Base-by-base conservation (phyloP, 2,113 vertebrate genomes). In the Oryzias melastigma region DNA sequence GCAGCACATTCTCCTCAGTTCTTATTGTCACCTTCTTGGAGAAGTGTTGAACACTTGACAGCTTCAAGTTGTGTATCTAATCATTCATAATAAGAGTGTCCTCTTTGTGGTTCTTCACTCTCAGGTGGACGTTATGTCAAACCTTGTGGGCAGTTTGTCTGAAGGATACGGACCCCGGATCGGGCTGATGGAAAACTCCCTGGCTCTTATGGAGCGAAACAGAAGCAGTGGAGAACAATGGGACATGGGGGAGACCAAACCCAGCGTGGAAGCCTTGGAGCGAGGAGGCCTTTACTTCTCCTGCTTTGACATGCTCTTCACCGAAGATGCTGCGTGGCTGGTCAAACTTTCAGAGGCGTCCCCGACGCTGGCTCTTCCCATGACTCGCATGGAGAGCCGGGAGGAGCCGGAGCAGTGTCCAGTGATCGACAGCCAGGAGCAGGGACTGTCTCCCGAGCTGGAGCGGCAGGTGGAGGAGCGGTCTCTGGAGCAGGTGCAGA, bases 401-500 rank as follows among this genome's bases (percentile, higher is more conserved):
- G 93, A 94, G 25, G 95, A 97, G 55, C 97, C 97, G 0, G 97
- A 98, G 81, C 97, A 98, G 65, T 98, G 95, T 47, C 96, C 95
- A 0, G 92, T 98, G 84, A 98, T 98, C 10, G 97, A 98, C 76
- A 98, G 96, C 88, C 96, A 97, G 57, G 95, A 93, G 3, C 77
- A 92, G 14, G 94, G 93, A 14, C 81, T 93, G 55, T 91, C 91
- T 7, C 82, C 92, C 1, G 90, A 90, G 24, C 81, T 95, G 71
- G 93, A 94, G 65, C 91, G 92, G 5, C 93, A 94, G 3, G 89
- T 94, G 83, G 96, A 95, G 82, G 95, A 98, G 65, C 92, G 93
- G 29, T 97, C 96, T 0, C 87, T 98, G 89, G 97, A 99, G 86
- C 95, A 98, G 89, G 94, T 98, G 75, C 96, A 98, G 85, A 96